Percentiles rank a stretch among this genome's conserved stretches.
Conservation (phyloP, 2,113 vertebrate species). For the Hoplias malabaricus region DNA sequence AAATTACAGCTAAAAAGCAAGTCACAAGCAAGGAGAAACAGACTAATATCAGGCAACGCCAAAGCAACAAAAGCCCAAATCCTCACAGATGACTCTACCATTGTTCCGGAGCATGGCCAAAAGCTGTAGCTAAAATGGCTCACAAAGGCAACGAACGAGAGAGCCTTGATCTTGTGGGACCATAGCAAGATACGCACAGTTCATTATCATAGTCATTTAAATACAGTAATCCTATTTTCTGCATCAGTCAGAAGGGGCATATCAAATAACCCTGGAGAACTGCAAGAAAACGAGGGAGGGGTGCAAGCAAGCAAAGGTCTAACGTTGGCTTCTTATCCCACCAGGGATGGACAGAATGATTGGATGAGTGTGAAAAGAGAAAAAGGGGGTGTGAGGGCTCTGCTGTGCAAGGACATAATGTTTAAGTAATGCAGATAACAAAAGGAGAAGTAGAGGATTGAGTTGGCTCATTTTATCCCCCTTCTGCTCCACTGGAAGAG, state of each 20-base stretch:
- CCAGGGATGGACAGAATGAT: constrained; percentile 45
- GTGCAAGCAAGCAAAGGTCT: constrained; percentile 40
- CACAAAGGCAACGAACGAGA: constrained; percentile 52
- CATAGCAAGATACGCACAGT: constrained; percentile 61
- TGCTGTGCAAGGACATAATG: constrained; percentile 37
- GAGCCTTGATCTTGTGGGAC: constrained; percentile 52
- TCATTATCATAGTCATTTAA: constrained; percentile 94
- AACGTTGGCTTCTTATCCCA: constrained; percentile 33
- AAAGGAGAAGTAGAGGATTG: constrained; percentile 45
- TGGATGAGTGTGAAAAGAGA: constrained; percentile 38
- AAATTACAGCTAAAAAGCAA: constrained; percentile 15
- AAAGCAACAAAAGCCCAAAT: constrained; percentile 51
- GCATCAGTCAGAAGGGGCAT: constrained; percentile 76
- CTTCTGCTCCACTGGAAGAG: constrained; percentile 90
- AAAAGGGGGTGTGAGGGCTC: constrained; percentile 49
- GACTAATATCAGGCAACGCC: constrained; percentile 52
- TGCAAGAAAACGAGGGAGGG: constrained; percentile 47
- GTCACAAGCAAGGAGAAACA: constrained; percentile 33
- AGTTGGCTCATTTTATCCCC: constrained; percentile 66
- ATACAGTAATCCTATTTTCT: constrained; percentile 95
- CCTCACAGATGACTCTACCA: constrained; percentile 54
- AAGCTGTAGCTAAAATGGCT: constrained; percentile 53
- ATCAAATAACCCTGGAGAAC: constrained; percentile 64
- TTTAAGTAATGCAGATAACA: constrained; percentile 46
- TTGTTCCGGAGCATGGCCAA: constrained; percentile 51